A percentile compares a stretch with the other conserved stretches of the same genome.
Evolutionary conservation across 1,140 invertebrate genomes (phyloP).

Genomic region (Papilio machaon): DNA sequence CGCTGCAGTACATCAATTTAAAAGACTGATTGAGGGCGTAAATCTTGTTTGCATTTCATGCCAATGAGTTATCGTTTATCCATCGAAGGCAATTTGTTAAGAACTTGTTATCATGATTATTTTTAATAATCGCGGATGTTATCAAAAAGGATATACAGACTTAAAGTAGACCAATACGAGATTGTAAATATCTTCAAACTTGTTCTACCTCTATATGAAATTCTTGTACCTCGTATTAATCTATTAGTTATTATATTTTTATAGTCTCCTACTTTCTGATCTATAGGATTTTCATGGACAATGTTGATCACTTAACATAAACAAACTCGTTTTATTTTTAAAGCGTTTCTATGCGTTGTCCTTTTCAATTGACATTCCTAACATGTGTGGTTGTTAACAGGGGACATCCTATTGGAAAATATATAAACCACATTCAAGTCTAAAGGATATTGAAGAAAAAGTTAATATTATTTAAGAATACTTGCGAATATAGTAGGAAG

Average conservation of each 20-base stretch:
- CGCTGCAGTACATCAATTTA: constrained; percentile 68
- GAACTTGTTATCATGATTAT: constrained; percentile 1
- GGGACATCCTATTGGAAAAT: not conserved
- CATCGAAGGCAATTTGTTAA: constrained; percentile 46
- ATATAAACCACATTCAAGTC: not conserved
- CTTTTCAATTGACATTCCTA: not conserved
- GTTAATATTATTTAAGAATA: not conserved
- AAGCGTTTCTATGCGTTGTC: not conserved
- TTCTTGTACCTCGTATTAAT: no score
- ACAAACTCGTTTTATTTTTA: no score
- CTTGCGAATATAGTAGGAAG: not conserved
- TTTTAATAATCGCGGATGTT: not conserved
- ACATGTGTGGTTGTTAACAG: not conserved
- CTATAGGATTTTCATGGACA: no score
- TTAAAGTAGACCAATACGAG: not conserved
- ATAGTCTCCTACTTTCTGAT: no score
- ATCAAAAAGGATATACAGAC: not conserved
- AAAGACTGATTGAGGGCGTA: constrained; percentile 69
- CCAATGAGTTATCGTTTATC: constrained; percentile 61
- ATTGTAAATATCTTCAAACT: not conserved
- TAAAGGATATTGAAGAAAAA: not conserved
- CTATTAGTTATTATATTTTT: no score
- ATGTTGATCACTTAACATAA: no score
- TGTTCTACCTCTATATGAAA: no score
- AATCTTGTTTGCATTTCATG: constrained; percentile 67